Evolutionary conservation across 2,797 vertebrate species (phyloP).

Genomic region (Delichon dasypus): DNA sequence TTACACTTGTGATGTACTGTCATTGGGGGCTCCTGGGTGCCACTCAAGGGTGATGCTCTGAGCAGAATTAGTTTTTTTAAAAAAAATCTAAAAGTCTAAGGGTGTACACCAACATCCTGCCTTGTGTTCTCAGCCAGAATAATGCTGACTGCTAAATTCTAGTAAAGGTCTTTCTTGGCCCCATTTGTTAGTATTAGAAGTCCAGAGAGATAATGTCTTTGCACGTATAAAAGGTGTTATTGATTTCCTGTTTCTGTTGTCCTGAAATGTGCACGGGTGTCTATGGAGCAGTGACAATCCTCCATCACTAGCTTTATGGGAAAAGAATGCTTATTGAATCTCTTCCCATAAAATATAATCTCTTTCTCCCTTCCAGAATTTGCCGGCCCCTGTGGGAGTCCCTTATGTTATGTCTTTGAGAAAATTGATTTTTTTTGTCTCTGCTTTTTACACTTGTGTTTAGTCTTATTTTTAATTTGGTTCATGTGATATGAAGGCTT

Average conservation of each 20-base stretch:
- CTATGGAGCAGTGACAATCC: constrained; percentile 66
- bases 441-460: constrained; percentile 16
- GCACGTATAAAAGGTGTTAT: constrained; percentile 71
- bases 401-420: constrained; percentile 62
- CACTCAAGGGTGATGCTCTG: neutral
- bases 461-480: constrained; percentile 54
- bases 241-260: constrained; percentile 75
- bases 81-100: neutral
- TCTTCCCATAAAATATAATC: constrained; percentile 76
- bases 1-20: neutral
- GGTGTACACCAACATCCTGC: neutral
- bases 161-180: constrained; percentile 1
- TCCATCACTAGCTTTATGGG: constrained; percentile 73
- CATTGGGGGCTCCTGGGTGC: neutral
- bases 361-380: constrained; percentile 70
- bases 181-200: constrained; percentile 44
- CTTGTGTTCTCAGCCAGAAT: constrained; percentile 16
- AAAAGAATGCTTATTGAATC: constrained; percentile 74
- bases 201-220: constrained; percentile 67
- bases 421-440: constrained; percentile 68
- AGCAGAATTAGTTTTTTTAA: neutral
- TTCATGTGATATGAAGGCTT: neutral
- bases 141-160: constrained; percentile 40
- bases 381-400: constrained; percentile 55
- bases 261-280: constrained; percentile 53